Conservation (phyloP, 2,888 invertebrate genomes). For the Microctonus hyperodae region DNA sequence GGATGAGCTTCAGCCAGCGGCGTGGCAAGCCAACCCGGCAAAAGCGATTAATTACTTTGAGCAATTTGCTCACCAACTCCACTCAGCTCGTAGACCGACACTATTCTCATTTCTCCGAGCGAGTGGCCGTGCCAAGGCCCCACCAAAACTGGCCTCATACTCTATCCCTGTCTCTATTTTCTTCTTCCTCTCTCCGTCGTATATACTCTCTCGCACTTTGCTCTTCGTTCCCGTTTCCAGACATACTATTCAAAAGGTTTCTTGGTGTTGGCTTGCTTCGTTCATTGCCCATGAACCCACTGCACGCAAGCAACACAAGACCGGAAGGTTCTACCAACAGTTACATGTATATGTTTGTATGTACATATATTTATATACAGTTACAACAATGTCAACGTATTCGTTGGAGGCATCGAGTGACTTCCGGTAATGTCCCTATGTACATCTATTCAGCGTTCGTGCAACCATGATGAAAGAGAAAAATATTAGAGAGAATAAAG, state of each 20-base stretch:
- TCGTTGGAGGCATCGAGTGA: slow-evolving; percentile 50
- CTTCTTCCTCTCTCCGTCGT: slow-evolving; percentile 29
- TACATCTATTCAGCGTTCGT: slow-evolving; percentile 36
- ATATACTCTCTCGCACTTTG: slow-evolving; percentile 21
- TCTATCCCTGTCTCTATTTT: slow-evolving; percentile 32
- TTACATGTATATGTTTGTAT: slow-evolving; percentile 1
- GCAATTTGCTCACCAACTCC: slow-evolving; percentile 63
- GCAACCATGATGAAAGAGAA: not conserved
- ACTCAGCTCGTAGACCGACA: slow-evolving; percentile 62
- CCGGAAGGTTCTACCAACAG: slow-evolving; percentile 30
- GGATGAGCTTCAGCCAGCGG: slow-evolving; percentile 57
- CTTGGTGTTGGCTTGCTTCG: slow-evolving; percentile 25
- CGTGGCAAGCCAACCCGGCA: slow-evolving; percentile 60
- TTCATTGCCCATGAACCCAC: slow-evolving; percentile 31
- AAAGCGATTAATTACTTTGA: slow-evolving; percentile 63
- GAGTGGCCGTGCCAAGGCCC: slow-evolving; percentile 35
- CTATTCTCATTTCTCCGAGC: slow-evolving; percentile 62
- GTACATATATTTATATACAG: slow-evolving; percentile 21
- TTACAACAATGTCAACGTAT: slow-evolving; percentile 29
- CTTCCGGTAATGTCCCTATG: slow-evolving; percentile 51
- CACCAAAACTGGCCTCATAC: slow-evolving; percentile 25
- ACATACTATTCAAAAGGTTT: slow-evolving; percentile 29
- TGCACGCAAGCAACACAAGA: slow-evolving; percentile 27
- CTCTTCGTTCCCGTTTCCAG: slow-evolving; percentile 18
- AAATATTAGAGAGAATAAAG: not conserved